Evolutionary conservation across 2,113 vertebrate genomes (phyloP), one percentile per base, ranked within the genome.

Genomic region (Colinus virginianus): DNA sequence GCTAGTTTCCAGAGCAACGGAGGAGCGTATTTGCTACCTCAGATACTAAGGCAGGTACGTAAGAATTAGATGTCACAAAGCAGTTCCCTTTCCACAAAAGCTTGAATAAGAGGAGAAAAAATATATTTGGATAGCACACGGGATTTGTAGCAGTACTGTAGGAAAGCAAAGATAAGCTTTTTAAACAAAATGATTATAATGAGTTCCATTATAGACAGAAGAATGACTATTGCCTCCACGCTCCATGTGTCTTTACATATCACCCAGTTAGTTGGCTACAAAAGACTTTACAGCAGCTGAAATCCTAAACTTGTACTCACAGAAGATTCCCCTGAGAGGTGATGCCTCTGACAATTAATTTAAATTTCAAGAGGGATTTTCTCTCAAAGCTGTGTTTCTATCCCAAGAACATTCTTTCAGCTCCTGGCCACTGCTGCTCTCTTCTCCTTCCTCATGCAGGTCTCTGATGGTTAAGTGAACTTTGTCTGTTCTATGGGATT

Each of bases 1-100:
- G 69, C 79, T 83, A 78, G 82, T 87, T 95, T 92, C 87, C 89
- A 94, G 76, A 95, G 91, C 82, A 94, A 86, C 79, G 74, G 45
- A 86, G 72, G 46, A 90, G 77, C 58, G 42, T 66, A 76, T 76
- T 71, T 91, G 69, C 72, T 88, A 59, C 68, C 85, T 58, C 66
- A 89, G 71, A 63, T 64, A 78, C 68, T 71, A 72, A 64, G 45
- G 62, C 51, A 91, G 79, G 68, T 64, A 64, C 0, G 6, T 88
- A 86, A 90, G 93, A 95, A 90, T 75, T 55, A 71, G 62, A 58
- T 90, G 77, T 53, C 87, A 72, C 64, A 81, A 89, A 91, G 68
- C 6, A 1, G 25, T 85, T 95, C 51, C 26, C 55, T 74, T 93
- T 87, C 26, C 4, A 7, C 48, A 55, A 51, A 85, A 84, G 20